Percentiles rank a stretch among this genome's conserved stretches.
These are phyloP conservation scores for Drosophila yooni DNA, from an alignment of 2,888 invertebrate species.

Conservation along the genomic window DNA sequence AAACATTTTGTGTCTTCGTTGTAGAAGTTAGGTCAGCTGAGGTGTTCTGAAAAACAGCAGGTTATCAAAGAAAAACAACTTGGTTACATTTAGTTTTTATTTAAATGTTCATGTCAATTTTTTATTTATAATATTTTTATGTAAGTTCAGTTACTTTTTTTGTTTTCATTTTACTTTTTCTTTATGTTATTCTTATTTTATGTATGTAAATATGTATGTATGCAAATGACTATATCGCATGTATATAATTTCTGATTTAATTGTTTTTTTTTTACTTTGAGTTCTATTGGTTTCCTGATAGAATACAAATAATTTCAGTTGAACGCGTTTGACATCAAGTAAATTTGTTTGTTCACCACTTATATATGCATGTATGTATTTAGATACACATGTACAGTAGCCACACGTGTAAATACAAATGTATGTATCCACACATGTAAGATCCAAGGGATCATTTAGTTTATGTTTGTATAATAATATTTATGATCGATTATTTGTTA, in stretches of 20 bases:
- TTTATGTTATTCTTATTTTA: slow-evolving; percentile 48
- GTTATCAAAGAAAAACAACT: slow-evolving; percentile 29
- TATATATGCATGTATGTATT: slow-evolving; percentile 24
- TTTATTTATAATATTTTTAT: slow-evolving; percentile 77
- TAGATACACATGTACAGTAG: slow-evolving; percentile 9
- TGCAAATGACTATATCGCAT: slow-evolving; percentile 60
- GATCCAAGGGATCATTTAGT: slow-evolving; percentile 30
- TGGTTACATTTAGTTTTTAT: slow-evolving; percentile 51
- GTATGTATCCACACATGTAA: slow-evolving; percentile 15
- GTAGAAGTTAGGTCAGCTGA: not conserved
- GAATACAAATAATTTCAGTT: slow-evolving; percentile 51
- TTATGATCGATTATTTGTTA: slow-evolving; percentile 35
- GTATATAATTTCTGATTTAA: slow-evolving; percentile 31
- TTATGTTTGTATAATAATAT: slow-evolving; percentile 27
- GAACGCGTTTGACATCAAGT: slow-evolving; percentile 53
- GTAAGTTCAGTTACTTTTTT: slow-evolving; percentile 64
- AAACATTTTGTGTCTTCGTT: not conserved
- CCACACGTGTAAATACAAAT: slow-evolving; percentile 14
- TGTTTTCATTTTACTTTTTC: slow-evolving; percentile 25
- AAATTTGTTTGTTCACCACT: slow-evolving; percentile 29
- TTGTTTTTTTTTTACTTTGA: slow-evolving; percentile 18
- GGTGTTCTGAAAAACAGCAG: slow-evolving; percentile 11
- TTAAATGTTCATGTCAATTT: slow-evolving; percentile 57
- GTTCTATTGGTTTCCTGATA: slow-evolving; percentile 32
- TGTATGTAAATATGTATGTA: slow-evolving; percentile 61